Base-by-base conservation (phyloP, 1,140 invertebrate species). In the Akabosia matsudoensis region DNA sequence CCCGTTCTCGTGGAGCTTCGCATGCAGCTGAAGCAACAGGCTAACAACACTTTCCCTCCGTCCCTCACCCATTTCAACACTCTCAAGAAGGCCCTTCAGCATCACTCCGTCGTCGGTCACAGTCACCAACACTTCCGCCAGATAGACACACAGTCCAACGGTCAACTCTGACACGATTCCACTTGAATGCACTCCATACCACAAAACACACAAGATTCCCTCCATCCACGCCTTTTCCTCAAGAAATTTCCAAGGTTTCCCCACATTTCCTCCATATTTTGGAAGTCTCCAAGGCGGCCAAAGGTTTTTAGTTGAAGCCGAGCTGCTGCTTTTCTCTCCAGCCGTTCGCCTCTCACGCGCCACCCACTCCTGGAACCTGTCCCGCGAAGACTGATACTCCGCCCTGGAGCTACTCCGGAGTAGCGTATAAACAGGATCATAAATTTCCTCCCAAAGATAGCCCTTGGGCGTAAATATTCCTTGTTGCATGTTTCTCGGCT, bases 321-420 rank as follows among this genome's bases (percentile, higher is more conserved):
- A 7, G 7, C 37, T 7, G 7, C 61, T 10, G 7, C 4, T 67
- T 67, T 18, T 86, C 84, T 73, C 89, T 88, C 78, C 91, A 86
- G 7, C 82, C 28, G 31, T 70, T 24, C 90, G 90, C 18, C 89
- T 88, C 33, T 87, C 87, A 76, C 88, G 88, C 67, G 88, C 88
- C 0, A 90, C 88, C 81, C 45, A 73, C 7, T 77, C 73, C 30
- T 30, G 56, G 24, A 64, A 77, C 22, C 76, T 87, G 85, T 98
- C 95, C 89, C 97, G 91, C 0, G 96, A 95, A 28, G 91, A 90
- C 85, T 97, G 96, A 84, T 96, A 97, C 84, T 98, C 96, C 81
- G 92, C 88, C 54, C 94, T 86, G 85, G 97, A 94, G 0, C 97
- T 92, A 28, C 94, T 93, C 82, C 97, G 87, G 0, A 97, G 85